A percentile compares a stretch with the other conserved stretches of the same genome.
These are phyloP conservation scores for Danio jaintianensis DNA, from an alignment of 2,797 vertebrate genomes.

Conservation along the genomic window DNA sequence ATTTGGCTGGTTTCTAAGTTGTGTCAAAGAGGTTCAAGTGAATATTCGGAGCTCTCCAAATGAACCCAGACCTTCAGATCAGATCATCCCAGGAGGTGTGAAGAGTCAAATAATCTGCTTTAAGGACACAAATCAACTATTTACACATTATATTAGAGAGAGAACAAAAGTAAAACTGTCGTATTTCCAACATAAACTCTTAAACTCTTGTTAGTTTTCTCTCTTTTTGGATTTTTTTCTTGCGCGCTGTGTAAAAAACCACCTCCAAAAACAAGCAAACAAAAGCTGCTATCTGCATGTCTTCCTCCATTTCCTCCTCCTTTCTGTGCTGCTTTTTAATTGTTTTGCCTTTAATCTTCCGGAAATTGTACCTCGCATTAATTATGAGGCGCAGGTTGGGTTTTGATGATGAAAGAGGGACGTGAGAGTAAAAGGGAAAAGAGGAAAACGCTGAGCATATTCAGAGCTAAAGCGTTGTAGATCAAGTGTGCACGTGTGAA, in stretches of 20 bases:
- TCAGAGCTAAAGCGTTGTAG: slow-evolving; percentile 14
- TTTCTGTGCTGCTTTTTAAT: slow-evolving; percentile 61
- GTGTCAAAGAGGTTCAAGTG: background rate
- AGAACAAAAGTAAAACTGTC: background rate
- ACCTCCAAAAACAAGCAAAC: slow-evolving; percentile 24
- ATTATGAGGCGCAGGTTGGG: slow-evolving; percentile 65
- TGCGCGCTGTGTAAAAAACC: background rate
- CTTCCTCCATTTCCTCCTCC: slow-evolving; percentile 43
- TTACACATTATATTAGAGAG: background rate
- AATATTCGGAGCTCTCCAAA: background rate
- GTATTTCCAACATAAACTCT: background rate
- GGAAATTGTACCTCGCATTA: slow-evolving; percentile 68
- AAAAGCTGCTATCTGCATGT: slow-evolving; percentile 55
- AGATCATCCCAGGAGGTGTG: background rate
- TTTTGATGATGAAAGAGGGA: slow-evolving; percentile 66
- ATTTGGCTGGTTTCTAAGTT: background rate
- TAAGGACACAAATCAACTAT: background rate
- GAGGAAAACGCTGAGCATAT: slow-evolving; percentile 36
- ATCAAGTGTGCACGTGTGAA: slow-evolving; percentile 26
- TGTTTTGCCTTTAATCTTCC: slow-evolving; percentile 73
- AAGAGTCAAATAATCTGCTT: background rate
- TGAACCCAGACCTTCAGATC: background rate
- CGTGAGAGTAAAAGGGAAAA: slow-evolving; percentile 35
- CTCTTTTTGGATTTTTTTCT: background rate
- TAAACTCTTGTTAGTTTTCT: background rate